These are phyloP conservation scores for Stratiolaelaps scimitus DNA, from an alignment of 1,140 invertebrate genomes.

Conservation along the genomic window DNA sequence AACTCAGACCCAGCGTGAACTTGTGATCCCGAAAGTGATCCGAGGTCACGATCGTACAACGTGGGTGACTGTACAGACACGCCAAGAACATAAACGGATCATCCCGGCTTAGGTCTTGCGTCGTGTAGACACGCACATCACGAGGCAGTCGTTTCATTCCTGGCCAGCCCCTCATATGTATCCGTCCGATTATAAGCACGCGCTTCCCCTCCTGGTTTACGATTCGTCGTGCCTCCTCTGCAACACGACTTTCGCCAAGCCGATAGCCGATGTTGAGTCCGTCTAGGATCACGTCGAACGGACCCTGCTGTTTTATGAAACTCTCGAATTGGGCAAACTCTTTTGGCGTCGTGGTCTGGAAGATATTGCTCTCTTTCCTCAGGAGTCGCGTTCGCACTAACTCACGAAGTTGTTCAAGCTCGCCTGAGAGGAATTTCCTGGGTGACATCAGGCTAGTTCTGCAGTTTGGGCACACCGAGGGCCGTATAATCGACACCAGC, in stretches of 20 bases:
- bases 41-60: not conserved
- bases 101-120: not conserved
- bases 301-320: not conserved
- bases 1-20: not conserved
- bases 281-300: not conserved
- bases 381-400: not conserved
- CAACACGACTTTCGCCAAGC: not conserved
- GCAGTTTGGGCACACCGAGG: not conserved
- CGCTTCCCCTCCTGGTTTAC: no score
- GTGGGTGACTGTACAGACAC: not conserved
- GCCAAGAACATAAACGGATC: constrained; percentile 15
- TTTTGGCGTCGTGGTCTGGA: not conserved
- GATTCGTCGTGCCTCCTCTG: no score
- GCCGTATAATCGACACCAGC: not conserved
- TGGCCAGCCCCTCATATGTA: no score
- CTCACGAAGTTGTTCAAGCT: not conserved
- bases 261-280: constrained; percentile 3
- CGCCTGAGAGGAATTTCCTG: not conserved
- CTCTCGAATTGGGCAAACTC: not conserved
- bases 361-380: not conserved
- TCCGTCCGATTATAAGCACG: no score
- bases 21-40: constrained; percentile 11
- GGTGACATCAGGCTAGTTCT: not conserved
- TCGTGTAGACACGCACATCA: not conserved
- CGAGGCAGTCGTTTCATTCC: not conserved